Evolutionary conservation across 2,797 vertebrate genomes (phyloP).

Genomic region (Mus caroli): DNA sequence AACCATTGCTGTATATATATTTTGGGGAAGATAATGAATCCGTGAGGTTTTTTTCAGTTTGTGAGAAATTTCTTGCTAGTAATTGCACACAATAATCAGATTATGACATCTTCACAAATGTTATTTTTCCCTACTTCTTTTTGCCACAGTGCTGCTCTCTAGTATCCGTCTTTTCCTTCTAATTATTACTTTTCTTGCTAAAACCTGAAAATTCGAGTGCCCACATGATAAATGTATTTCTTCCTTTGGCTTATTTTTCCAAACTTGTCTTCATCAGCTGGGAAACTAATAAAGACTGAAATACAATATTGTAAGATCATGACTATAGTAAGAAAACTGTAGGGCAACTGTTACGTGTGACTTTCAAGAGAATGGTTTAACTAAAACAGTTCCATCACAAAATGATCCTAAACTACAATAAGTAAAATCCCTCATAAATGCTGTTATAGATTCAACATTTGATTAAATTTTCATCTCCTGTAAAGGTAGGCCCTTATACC

Average conservation of each 20-base stretch:
- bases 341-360: background rate
- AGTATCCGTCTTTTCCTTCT: background rate
- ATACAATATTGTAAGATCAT: background rate
- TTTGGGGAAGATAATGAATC: background rate
- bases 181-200: background rate
- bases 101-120: too few species aligned
- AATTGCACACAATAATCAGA: too few species aligned
- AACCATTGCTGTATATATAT: background rate
- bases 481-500: background rate
- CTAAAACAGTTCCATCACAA: background rate
- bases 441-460: background rate
- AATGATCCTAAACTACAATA: background rate
- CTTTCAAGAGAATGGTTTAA: background rate
- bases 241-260: background rate
- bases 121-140: too few species aligned
- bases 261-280: background rate
- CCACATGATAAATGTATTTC: background rate
- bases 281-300: background rate
- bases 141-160: background rate
- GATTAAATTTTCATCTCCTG: background rate
- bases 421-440: background rate
- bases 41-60: too few species aligned
- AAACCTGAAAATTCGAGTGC: background rate
- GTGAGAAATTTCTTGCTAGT: too few species aligned
- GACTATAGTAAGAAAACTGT: background rate